Percentiles rank a stretch among this genome's conserved stretches.
Conservation (phyloP, 2,888 invertebrate genomes). For the Hypomecis punctinalis region DNA sequence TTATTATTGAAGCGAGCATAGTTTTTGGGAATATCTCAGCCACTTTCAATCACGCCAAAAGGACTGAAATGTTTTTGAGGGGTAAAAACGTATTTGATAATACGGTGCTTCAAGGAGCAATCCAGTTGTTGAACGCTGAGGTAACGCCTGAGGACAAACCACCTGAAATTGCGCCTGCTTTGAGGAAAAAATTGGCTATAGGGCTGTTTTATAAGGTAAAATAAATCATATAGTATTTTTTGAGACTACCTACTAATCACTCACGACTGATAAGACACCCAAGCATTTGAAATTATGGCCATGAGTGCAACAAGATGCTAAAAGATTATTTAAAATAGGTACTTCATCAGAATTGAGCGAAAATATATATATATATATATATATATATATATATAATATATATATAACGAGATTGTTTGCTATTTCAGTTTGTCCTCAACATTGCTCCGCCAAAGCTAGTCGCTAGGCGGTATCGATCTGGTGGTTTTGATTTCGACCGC, state of each 20-base stretch:
- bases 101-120: conserved; percentile 73
- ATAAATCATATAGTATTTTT: not conserved
- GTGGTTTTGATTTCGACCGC: conserved; percentile 80
- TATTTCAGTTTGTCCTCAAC: conserved; percentile 82
- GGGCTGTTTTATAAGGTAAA: conserved; percentile 92
- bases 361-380: too few relatives aligned
- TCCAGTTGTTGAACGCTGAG: conserved; percentile 84
- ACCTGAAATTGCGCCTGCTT: conserved; percentile 88
- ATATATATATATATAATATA: too few relatives aligned
- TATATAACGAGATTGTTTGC: not conserved
- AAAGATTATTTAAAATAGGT: too few relatives aligned
- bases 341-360: too few relatives aligned
- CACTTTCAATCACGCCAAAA: conserved; percentile 83
- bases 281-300: too few relatives aligned
- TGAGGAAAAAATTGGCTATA: conserved; percentile 88
- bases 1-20: conserved; percentile 76
- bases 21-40: conserved; percentile 88
- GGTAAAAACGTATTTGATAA: conserved; percentile 75
- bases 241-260: too few relatives aligned
- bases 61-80: conserved; percentile 82
- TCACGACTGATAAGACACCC: too few relatives aligned
- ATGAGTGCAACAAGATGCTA: too few relatives aligned
- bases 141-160: conserved; percentile 86
- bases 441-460: conserved; percentile 75
- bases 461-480: conserved; percentile 73